A percentile compares a stretch with the other conserved stretches of the same genome.
These are phyloP conservation scores for Alligator sinensis DNA, from an alignment of 2,113 vertebrate genomes.

Conservation along the genomic window DNA sequence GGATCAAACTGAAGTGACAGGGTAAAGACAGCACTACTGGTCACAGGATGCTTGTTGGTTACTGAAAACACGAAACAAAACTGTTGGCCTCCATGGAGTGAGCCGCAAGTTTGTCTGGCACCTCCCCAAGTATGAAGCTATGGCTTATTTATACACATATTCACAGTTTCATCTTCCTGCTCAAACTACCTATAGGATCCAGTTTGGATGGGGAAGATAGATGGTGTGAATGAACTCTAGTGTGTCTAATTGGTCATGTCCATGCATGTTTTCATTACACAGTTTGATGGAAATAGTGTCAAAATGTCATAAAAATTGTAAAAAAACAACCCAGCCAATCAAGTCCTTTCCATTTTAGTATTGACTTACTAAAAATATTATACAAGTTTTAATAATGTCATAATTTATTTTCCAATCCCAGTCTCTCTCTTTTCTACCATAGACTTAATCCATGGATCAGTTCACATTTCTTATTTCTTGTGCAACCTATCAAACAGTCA, in stretches of 20 bases:
- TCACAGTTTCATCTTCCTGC: rapidly evolving
- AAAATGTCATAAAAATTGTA: neutral
- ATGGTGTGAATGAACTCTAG: neutral
- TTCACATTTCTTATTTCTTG: neutral
- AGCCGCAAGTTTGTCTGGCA: rapidly evolving
- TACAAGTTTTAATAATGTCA: neutral
- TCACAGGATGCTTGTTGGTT: neutral
- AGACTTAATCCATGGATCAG: neutral
- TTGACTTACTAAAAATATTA: neutral
- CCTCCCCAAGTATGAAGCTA: neutral
- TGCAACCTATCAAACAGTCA: neutral
- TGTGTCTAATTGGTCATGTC: neutral
- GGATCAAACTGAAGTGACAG: neutral
- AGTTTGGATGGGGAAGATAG: neutral
- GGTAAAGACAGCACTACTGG: neutral
- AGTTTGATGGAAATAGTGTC: neutral
- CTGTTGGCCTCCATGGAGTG: neutral
- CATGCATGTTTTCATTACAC: neutral
- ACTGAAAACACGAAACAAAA: neutral
- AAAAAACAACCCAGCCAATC: neutral
- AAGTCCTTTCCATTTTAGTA: neutral
- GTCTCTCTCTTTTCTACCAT: neutral
- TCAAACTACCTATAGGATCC: neutral
- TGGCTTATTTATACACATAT: neutral
- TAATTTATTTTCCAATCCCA: neutral